Evolutionary conservation across 2,888 invertebrate genomes (phyloP).

Genomic region (Cactoblastis cactorum): DNA sequence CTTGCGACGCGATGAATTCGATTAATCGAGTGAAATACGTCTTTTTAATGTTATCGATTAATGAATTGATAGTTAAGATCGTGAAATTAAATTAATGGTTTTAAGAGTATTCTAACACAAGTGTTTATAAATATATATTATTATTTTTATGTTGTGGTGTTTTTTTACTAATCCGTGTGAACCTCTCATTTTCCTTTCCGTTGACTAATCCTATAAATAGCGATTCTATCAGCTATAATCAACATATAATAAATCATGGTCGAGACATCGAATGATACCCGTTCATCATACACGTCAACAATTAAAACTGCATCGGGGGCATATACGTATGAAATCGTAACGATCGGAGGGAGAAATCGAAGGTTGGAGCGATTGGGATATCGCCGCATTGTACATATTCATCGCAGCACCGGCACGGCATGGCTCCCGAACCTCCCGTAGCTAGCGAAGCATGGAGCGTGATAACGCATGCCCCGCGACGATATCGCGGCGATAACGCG

Average conservation of each 20-base stretch:
- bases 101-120: slow-evolving; percentile 79
- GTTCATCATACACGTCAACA: slow-evolving; percentile 12
- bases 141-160: slow-evolving; percentile 75
- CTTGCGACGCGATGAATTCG: slow-evolving; percentile 24
- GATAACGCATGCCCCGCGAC: slow-evolving; percentile 41
- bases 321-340: background rate
- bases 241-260: slow-evolving; percentile 28
- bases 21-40: slow-evolving; percentile 60
- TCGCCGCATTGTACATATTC: slow-evolving; percentile 41
- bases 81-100: slow-evolving; percentile 78
- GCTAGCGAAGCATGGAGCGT: slow-evolving; percentile 44
- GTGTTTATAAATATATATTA: slow-evolving; percentile 81
- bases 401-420: slow-evolving; percentile 58
- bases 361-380: slow-evolving; percentile 16
- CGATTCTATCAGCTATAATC: slow-evolving; percentile 74
- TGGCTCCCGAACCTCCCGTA: slow-evolving; percentile 41
- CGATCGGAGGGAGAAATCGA: slow-evolving; percentile 17
- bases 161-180: slow-evolving; percentile 71
- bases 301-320: slow-evolving; percentile 27
- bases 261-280: slow-evolving; percentile 26
- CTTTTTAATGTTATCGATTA: slow-evolving; percentile 71
- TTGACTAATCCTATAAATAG: slow-evolving; percentile 42
- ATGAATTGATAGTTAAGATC: slow-evolving; percentile 74
- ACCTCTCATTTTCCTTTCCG: slow-evolving; percentile 39
- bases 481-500: slow-evolving; percentile 21